phyloP scores from a whole-genome alignment of 2,797 vertebrate genomes.

The Cyprinella venusta region DNA sequence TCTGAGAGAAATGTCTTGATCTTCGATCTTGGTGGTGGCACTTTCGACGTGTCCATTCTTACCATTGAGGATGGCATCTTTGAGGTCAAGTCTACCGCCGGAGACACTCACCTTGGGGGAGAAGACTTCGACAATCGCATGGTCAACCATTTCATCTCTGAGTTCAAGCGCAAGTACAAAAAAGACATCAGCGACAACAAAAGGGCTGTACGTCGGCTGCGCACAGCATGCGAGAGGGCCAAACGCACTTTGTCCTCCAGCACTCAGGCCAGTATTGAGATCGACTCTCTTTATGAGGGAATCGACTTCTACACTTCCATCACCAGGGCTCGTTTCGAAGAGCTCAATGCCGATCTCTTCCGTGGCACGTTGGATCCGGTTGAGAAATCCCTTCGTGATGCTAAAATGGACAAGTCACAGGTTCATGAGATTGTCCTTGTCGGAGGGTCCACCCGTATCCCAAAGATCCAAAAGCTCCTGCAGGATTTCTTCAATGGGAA shows the following conservation, averaged over 20 bases:
- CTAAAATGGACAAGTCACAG: conserved; percentile 90
- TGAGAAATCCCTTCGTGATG: conserved; percentile 90
- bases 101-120: conserved; percentile 90
- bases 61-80: conserved; percentile 96
- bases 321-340: conserved; percentile 90
- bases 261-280: conserved; percentile 92
- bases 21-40: conserved; percentile 92
- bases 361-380: conserved; percentile 91
- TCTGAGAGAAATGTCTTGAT: conserved; percentile 89
- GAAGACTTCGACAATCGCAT: conserved; percentile 92
- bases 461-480: conserved; percentile 93
- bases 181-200: conserved; percentile 94
- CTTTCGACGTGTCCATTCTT: conserved; percentile 93
- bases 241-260: conserved; percentile 92
- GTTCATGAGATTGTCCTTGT: conserved; percentile 91
- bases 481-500: conserved; percentile 96
- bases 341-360: conserved; percentile 91
- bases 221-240: conserved; percentile 89
- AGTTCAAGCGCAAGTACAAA: conserved; percentile 93
- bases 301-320: conserved; percentile 96
- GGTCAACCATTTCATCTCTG: conserved; percentile 91
- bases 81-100: conserved; percentile 91
- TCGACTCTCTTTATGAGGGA: conserved; percentile 92
- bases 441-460: conserved; percentile 92
- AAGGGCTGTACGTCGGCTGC: conserved; percentile 87